These are phyloP conservation scores for Lepidotrigona ventralis DNA, from an alignment of 1,140 invertebrate species.

Conservation along the genomic window DNA sequence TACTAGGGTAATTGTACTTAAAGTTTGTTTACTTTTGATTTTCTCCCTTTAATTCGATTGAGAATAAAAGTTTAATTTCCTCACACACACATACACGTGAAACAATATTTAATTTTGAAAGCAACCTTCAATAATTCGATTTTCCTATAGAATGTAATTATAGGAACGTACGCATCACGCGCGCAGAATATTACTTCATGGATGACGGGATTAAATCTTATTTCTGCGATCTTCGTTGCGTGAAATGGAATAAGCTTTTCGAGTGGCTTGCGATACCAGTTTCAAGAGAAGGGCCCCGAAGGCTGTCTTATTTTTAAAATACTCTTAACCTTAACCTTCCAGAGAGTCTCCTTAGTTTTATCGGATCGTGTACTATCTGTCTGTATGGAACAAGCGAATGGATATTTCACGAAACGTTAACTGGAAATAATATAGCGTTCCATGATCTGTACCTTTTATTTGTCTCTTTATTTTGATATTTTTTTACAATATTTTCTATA, in stretches of 20 bases:
- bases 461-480: no score
- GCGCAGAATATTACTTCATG: background rate
- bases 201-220: background rate
- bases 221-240: background rate
- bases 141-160: no score
- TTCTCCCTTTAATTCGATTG: no score
- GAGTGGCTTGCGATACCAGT: background rate
- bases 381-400: background rate
- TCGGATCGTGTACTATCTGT: background rate
- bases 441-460: background rate
- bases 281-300: background rate
- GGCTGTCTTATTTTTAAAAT: background rate
- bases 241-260: background rate
- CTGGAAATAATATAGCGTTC: no score
- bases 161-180: no score
- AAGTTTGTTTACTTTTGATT: no score
- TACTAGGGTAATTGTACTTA: no score
- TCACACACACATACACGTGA: no score
- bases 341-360: background rate
- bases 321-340: constrained; percentile 4
- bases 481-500: no score
- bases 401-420: background rate
- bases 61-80: no score
- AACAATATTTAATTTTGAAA: no score
- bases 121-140: no score